Base-by-base conservation (phyloP, 2,797 vertebrate genomes). In the Cheirogaleus major region DNA sequence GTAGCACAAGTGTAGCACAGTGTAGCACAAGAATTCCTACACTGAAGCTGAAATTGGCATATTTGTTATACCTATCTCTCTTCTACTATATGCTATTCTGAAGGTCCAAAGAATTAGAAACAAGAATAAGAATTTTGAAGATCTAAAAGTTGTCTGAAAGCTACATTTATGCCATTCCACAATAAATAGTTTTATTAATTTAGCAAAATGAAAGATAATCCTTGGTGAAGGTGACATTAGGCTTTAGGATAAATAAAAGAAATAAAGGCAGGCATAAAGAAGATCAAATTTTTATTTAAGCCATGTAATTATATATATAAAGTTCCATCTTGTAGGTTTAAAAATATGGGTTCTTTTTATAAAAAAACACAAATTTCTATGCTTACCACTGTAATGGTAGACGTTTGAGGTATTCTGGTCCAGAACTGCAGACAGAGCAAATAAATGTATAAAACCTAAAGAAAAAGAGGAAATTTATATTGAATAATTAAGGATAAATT, bases 371-470 rank as follows among this genome's bases (percentile, higher is more conserved):
- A 95, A 92, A 93, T 61, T 7, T 94, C 23, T 55, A 70, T 61
- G 97, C 99, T 99, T 98, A 99, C 99, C 99, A 99, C 98, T 99
- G 99, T 96, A 99, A 99, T 98, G 99, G 99, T 98, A 99, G 99
- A 97, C 99, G 99, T 98, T 99, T 99, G 99, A 99, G 99, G 99
- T 99, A 99, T 99, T 99, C 99, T 96, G 99, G 99, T 99, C 99
- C 99, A 98, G 99, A 99, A 98, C 99, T 99, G 99, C 99, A 99
- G 98, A 99, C 99, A 78, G 99, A 99, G 98, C 99, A 99, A 99
- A 99, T 98, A 99, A 99, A 99, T 55, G 99, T 99, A 99, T 99
- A 99, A 99, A 99, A 99, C 99, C 99, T 99, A 97, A 88, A 80
- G n/a, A 48, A 87, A 93, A 93, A 81, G 35, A 17, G 17, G 57